A percentile compares a stretch with the other conserved stretches of the same genome.
phyloP scores from a whole-genome alignment of 2,113 vertebrate genomes.

The Neolamprologus variostigma region DNA sequence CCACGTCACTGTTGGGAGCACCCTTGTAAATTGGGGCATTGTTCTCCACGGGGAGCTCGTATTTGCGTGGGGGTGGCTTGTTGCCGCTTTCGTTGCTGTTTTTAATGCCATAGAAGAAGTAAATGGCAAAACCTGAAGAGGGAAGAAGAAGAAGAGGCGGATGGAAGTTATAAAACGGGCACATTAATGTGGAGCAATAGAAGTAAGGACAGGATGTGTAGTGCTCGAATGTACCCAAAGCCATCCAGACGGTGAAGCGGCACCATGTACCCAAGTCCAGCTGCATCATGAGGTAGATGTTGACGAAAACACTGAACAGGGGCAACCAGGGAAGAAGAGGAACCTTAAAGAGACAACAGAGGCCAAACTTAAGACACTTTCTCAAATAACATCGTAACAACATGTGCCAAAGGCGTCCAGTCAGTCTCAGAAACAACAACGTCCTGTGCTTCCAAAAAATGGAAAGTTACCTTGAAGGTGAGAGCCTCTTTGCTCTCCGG shows the following conservation, averaged over 20 bases:
- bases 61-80: constrained; percentile 31
- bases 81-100: constrained; percentile 78
- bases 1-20: constrained; percentile 48
- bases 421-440: not conserved
- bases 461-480: constrained; percentile 84
- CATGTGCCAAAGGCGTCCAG: not conserved
- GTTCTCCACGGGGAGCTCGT: constrained; percentile 30
- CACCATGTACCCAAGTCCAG: constrained; percentile 80
- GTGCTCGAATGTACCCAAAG: constrained; percentile 64
- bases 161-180: not conserved
- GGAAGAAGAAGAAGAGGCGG: not conserved
- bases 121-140: constrained; percentile 81
- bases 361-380: not conserved
- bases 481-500: constrained; percentile 78
- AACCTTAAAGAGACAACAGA: constrained; percentile 69
- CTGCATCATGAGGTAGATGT: constrained; percentile 97
- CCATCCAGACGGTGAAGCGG: constrained; percentile 87
- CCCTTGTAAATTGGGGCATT: constrained; percentile 65
- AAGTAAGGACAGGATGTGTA: not conserved
- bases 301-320: constrained; percentile 86
- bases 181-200: not conserved
- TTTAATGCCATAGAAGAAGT: constrained; percentile 84
- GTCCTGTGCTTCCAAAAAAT: not conserved
- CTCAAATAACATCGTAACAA: not conserved
- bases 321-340: constrained; percentile 86